phyloP scores from a whole-genome alignment of 2,797 vertebrate species.

The Oceanodroma leucorhoa region DNA sequence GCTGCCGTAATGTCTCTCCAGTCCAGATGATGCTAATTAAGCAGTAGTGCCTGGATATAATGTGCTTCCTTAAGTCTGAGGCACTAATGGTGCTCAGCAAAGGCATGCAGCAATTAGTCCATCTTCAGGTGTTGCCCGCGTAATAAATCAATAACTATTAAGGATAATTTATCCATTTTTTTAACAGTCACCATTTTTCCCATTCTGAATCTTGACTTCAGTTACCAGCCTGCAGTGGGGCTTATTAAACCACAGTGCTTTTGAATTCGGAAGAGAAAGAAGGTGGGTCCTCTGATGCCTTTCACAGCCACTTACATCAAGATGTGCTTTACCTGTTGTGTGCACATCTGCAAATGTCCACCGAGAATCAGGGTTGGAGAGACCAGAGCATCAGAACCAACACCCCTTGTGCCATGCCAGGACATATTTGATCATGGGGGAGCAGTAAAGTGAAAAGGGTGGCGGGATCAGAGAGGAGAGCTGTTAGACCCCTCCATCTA shows the following conservation, averaged over 20 bases:
- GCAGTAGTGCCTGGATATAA: neutral
- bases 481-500: neutral
- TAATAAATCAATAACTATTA: conserved; percentile 26
- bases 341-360: neutral
- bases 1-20: neutral
- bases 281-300: neutral
- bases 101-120: conserved; percentile 12
- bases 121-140: neutral
- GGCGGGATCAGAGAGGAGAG: neutral
- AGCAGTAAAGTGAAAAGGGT: neutral
- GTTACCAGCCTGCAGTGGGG: neutral
- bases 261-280: neutral
- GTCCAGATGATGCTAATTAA: neutral
- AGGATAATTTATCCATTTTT: conserved; percentile 8
- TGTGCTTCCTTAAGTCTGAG: neutral
- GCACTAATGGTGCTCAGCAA: neutral
- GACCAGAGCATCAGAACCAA: neutral
- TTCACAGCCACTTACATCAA: neutral
- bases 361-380: neutral
- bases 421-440: neutral
- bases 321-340: neutral
- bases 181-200: neutral
- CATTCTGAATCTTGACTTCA: neutral
- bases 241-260: neutral
- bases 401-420: neutral